Evolutionary conservation across 2,113 vertebrate genomes (phyloP), one percentile per base, ranked within the genome.

Genomic region (Callipepla squamata): DNA sequence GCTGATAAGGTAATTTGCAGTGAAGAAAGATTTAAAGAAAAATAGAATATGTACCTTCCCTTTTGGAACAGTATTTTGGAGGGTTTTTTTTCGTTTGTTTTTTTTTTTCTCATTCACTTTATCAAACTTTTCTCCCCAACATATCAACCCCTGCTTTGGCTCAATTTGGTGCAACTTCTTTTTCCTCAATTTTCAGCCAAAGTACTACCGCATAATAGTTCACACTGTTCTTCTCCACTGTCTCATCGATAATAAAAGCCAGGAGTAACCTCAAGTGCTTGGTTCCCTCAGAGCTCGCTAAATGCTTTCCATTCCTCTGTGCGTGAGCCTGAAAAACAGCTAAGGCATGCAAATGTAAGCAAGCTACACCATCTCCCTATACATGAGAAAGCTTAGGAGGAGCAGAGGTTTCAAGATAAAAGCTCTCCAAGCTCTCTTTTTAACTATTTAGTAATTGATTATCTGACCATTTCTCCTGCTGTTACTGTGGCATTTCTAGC

Each of bases 271-370:
- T 21, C 11, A 74, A 83, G 25, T 14, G 38, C 23, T 73, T 63
- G n/a, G 13, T n/a, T 74, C 12, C 40, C 16, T 19, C 22, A 40
- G 25, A 48, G 26, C 79, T 66, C 44, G 50, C 51, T 58, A 76
- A 76, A 70, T 36, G 9, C 26, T 34, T 48, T 44, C 62, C 19
- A 11, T 53, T 61, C 30, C 18, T 62, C 13, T 14, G 22, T 20
- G 9, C 32, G 7, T 10, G 40, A 28, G 48, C 30, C 50, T 34
- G 34, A 69, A 80, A 79, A 80, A 38, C 23, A 87, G 57, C n/a
- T 30, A 91, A 65, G 32, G 51, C 59, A 85, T 80, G 75, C 75
- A 85, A 67, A 85, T 77, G 75, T 70, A 72, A 85, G 70, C 65
- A 81, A 72, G 32, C 9, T 73, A 73, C 45, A 67, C 69, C 34